Conservation (phyloP, 1,140 invertebrate genomes). For the Drosophila tsacasi region DNA sequence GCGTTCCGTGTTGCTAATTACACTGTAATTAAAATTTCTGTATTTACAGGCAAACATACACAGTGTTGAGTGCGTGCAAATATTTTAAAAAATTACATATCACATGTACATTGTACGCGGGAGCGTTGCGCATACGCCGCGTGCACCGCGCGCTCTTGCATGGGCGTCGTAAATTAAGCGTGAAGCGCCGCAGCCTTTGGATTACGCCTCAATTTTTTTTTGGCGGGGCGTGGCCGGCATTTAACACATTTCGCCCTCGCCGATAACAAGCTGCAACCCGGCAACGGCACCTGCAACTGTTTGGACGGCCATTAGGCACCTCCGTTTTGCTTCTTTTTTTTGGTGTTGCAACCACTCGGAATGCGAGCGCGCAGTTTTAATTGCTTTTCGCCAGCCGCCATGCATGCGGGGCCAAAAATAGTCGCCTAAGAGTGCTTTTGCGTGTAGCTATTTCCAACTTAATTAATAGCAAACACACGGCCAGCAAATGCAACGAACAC, state of each 20-base stretch:
- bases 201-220: constrained; percentile 15
- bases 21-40: constrained; percentile 80
- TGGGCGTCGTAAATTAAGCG: constrained; percentile 74
- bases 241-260: constrained; percentile 72
- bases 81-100: constrained; percentile 64
- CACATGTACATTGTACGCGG: constrained; percentile 24
- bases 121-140: constrained; percentile 72
- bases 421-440: constrained; percentile 80
- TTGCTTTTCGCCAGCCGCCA: constrained; percentile 73
- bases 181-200: constrained; percentile 31
- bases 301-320: constrained; percentile 56
- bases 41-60: constrained; percentile 62
- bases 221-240: constrained; percentile 63
- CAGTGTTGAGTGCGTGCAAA: constrained; percentile 70
- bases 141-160: constrained; percentile 59
- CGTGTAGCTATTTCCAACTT: constrained; percentile 81
- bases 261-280: constrained; percentile 68
- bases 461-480: constrained; percentile 78
- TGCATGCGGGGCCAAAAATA: constrained; percentile 75
- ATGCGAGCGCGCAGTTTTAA: constrained; percentile 70
- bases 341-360: constrained; percentile 42
- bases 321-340: constrained; percentile 33
- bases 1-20: constrained; percentile 77
- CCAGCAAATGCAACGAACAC: constrained; percentile 43
- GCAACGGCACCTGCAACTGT: constrained; percentile 58